Percentiles rank a stretch among this genome's conserved stretches.
Evolutionary conservation across 2,797 vertebrate species (phyloP).

Genomic region (Scomberomorus guttatus): DNA sequence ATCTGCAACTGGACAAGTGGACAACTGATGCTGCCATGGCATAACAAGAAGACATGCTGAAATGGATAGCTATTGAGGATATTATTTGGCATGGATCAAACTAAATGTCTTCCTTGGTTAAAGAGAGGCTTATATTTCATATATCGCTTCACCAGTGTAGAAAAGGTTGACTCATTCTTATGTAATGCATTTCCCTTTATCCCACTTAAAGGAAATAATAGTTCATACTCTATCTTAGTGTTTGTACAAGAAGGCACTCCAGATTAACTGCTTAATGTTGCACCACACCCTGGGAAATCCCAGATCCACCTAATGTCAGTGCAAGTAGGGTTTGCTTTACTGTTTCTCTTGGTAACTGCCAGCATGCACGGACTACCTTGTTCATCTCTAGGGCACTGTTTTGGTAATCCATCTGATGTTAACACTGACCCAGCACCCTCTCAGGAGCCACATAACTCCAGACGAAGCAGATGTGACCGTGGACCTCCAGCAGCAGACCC

Average conservation of each 20-base stretch:
- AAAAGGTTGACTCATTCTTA: neutral
- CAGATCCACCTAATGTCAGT: constrained; percentile 55
- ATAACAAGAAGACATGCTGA: constrained; percentile 6
- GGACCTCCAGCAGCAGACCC: constrained; percentile 47
- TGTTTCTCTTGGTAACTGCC: constrained; percentile 42
- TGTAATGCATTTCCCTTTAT: neutral
- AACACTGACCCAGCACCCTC: constrained; percentile 69
- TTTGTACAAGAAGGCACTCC: constrained; percentile 15
- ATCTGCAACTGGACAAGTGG: constrained; percentile 18
- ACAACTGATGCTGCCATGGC: neutral
- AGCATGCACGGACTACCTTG: constrained; percentile 86
- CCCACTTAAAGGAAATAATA: neutral
- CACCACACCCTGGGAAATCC: neutral
- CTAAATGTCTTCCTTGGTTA: constrained; percentile 6
- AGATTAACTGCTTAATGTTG: constrained; percentile 1
- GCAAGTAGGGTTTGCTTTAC: constrained; percentile 21
- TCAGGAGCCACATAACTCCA: constrained; percentile 56
- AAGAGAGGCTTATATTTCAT: constrained; percentile 21
- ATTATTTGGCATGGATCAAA: constrained; percentile 18
- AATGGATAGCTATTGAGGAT: neutral
- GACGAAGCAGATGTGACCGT: constrained; percentile 43
- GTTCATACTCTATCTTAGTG: neutral
- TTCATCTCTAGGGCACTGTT: constrained; percentile 85
- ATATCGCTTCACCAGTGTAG: neutral
- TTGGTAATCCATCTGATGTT: constrained; percentile 81